Conservation (phyloP, 2,888 invertebrate genomes). For the Diaprepes abbreviatus region DNA sequence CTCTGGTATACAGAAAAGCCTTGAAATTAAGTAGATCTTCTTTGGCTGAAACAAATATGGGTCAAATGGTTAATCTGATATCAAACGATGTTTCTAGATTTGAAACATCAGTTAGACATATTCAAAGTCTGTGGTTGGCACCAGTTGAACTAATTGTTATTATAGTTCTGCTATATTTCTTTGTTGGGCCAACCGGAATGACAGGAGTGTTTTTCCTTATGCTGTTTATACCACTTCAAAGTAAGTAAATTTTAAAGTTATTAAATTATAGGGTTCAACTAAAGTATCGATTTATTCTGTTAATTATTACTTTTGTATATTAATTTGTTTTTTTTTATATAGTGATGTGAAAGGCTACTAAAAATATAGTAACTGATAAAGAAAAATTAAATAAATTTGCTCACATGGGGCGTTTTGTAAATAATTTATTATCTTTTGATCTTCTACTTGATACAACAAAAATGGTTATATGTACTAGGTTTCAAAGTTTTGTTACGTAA, state of each 20-base stretch:
- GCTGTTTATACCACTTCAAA: constrained; percentile 61
- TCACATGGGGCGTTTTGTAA: too few relatives aligned
- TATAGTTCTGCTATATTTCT: constrained; percentile 68
- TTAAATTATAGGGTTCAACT: too few relatives aligned
- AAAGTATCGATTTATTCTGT: too few relatives aligned
- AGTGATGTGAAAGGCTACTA: too few relatives aligned
- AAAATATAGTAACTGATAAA: too few relatives aligned
- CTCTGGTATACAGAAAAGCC: constrained; percentile 79
- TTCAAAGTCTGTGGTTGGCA: constrained; percentile 68
- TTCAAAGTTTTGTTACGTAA: too few relatives aligned
- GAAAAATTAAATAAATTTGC: too few relatives aligned
- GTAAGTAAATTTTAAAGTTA: constrained; percentile 57
- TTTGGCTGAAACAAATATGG: constrained; percentile 85
- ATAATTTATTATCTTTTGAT: too few relatives aligned
- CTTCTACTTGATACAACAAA: too few relatives aligned
- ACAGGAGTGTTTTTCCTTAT: constrained; percentile 65
- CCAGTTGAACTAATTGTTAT: constrained; percentile 73
- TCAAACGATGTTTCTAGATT: constrained; percentile 91
- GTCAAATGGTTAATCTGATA: constrained; percentile 68
- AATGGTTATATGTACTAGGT: too few relatives aligned
- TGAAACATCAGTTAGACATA: constrained; percentile 68
- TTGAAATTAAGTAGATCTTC: constrained; percentile 51
- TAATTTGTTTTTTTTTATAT: too few relatives aligned
- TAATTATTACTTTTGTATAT: too few relatives aligned
- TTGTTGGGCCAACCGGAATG: constrained; percentile 64